Conservation (phyloP, 2,113 vertebrate genomes). For the Proteles cristata region DNA sequence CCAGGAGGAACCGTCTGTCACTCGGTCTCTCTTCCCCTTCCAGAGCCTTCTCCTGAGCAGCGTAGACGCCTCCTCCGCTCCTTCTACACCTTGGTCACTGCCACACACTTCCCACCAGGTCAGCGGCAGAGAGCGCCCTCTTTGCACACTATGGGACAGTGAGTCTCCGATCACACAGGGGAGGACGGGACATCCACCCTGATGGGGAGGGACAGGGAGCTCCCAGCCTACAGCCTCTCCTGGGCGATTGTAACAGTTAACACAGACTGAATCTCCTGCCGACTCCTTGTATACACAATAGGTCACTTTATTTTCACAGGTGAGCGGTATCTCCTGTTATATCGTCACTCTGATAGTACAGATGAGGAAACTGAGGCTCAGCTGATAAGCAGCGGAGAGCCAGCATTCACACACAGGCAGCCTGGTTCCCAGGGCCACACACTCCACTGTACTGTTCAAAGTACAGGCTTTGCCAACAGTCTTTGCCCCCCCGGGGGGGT, state of each 20-base stretch:
- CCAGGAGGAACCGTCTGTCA: background rate
- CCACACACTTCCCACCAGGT: conserved; percentile 89
- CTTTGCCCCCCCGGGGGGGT: background rate
- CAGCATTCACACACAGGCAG: background rate
- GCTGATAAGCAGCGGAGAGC: background rate
- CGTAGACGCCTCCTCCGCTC: conserved; percentile 88
- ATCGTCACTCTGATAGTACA: too few relatives aligned
- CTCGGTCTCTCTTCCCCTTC: background rate
- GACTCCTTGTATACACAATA: background rate
- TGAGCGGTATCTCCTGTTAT: too few relatives aligned
- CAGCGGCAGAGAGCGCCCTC: background rate
- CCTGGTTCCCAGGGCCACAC: too few relatives aligned
- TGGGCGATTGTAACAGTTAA: background rate
- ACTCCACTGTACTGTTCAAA: background rate
- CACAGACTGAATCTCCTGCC: background rate
- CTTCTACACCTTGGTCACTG: conserved; percentile 89
- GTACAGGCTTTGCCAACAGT: background rate
- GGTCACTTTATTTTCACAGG: background rate
- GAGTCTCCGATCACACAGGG: too few relatives aligned
- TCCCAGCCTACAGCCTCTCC: background rate
- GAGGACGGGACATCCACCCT: background rate
- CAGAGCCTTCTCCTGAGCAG: conserved; percentile 79
- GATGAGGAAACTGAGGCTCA: background rate
- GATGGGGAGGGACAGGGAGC: background rate
- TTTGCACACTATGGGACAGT: background rate